Conservation (phyloP, 2,888 invertebrate species). For the Tromatobia lineatoria region DNA sequence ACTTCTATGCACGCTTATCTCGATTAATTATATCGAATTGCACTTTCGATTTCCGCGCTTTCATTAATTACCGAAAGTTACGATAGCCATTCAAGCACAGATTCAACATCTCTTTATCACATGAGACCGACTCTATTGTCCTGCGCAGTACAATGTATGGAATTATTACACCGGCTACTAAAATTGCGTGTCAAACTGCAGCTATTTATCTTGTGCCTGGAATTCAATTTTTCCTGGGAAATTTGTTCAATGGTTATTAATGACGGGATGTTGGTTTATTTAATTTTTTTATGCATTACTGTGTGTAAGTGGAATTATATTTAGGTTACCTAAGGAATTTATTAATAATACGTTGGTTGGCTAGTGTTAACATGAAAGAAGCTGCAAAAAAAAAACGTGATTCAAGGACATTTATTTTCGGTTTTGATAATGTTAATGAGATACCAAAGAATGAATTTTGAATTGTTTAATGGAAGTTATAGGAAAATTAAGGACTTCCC, state of each 20-base stretch:
- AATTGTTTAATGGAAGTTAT: too few relatives aligned
- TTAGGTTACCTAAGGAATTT: too few relatives aligned
- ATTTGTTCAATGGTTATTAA: neutral
- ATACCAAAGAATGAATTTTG: too few relatives aligned
- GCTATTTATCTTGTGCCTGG: neutral
- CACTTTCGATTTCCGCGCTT: constrained; percentile 15
- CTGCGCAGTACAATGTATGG: neutral
- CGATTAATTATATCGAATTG: constrained; percentile 16
- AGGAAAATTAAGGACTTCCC: too few relatives aligned
- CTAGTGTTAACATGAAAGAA: too few relatives aligned
- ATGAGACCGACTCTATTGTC: neutral
- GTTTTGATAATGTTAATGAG: too few relatives aligned
- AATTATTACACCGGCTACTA: neutral
- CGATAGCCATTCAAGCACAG: neutral
- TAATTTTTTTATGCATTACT: too few relatives aligned
- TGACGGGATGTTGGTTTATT: neutral
- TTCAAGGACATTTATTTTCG: too few relatives aligned
- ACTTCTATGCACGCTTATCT: constrained; percentile 17
- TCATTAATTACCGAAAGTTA: constrained; percentile 34
- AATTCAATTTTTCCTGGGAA: neutral
- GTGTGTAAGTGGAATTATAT: too few relatives aligned
- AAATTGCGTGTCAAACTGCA: neutral
- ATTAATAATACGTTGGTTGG: too few relatives aligned
- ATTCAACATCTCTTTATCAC: constrained; percentile 9
- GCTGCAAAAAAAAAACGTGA: too few relatives aligned